Percentiles rank a stretch among this genome's conserved stretches.
Evolutionary conservation across 37 sponge, comb jelly and placozoan species (phyloP).

Genomic region (Hormiphora californensis): DNA sequence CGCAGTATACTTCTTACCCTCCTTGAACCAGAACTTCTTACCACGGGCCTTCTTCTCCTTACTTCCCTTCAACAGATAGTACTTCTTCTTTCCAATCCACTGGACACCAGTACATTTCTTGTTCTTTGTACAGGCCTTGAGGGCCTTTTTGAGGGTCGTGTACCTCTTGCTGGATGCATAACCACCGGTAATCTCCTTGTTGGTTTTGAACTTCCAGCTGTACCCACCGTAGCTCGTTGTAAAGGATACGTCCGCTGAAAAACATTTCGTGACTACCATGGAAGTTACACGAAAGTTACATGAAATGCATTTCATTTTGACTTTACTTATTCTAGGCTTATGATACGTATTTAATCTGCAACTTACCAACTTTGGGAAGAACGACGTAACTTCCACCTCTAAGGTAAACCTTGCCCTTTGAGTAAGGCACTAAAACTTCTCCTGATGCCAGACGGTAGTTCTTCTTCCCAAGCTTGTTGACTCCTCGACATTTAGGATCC

Average conservation of each 20-base stretch:
- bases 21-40: constrained; percentile 28
- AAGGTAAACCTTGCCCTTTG: background rate
- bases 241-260: background rate
- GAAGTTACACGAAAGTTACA: too few relatives aligned
- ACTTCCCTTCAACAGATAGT: background rate
- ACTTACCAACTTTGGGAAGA: background rate
- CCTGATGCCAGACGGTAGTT: background rate
- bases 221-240: background rate
- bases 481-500: background rate
- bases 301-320: too few relatives aligned
- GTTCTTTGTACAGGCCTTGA: background rate
- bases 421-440: background rate
- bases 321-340: too few relatives aligned
- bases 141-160: background rate
- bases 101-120: background rate
- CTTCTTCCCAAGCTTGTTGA: background rate
- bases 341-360: background rate
- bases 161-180: background rate
- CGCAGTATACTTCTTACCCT: background rate
- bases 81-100: background rate
- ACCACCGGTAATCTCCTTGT: background rate
- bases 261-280: too few relatives aligned
- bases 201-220: constrained; percentile 3
- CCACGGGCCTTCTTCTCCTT: background rate
- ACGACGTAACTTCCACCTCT: background rate